Conservation (phyloP, 2,113 vertebrate genomes). For the Atractosteus spatula region DNA sequence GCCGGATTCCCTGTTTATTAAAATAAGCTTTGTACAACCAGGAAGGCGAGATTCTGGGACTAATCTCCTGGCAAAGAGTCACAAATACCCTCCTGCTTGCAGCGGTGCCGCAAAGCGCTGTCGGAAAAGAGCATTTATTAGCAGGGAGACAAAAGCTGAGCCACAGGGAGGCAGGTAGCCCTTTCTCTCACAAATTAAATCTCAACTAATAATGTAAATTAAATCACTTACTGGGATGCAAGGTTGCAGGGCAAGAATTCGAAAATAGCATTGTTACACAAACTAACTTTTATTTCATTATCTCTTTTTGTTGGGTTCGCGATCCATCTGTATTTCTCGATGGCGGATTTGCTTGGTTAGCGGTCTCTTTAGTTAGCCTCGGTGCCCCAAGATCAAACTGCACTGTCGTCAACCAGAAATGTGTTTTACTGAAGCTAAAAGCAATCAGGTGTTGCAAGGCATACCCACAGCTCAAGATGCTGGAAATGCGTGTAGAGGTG, state of each 20-base stretch:
- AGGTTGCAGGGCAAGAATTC: neutral
- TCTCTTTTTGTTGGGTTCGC: too few species aligned
- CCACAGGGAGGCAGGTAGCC: slow-evolving; percentile 20
- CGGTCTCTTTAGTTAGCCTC: too few species aligned
- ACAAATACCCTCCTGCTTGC: slow-evolving; percentile 14
- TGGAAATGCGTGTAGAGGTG: too few species aligned
- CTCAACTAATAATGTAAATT: slow-evolving; percentile 27
- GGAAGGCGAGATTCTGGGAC: slow-evolving; percentile 21
- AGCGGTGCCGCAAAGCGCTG: neutral
- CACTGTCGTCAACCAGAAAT: too few species aligned
- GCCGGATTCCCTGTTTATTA: slow-evolving; percentile 27
- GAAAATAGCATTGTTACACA: neutral
- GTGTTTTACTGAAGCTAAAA: too few species aligned
- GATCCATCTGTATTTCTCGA: too few species aligned
- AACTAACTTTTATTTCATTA: neutral
- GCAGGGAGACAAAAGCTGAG: slow-evolving; percentile 15
- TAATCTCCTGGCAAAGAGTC: slow-evolving; percentile 28
- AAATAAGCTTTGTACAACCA: slow-evolving; percentile 19
- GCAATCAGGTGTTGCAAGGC: too few species aligned
- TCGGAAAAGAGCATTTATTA: neutral
- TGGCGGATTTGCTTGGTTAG: too few species aligned
- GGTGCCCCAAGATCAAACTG: too few species aligned
- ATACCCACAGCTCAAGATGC: too few species aligned
- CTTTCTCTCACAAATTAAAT: slow-evolving; percentile 25
- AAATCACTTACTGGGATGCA: neutral